Evolutionary conservation across 2,797 vertebrate species (phyloP).

Genomic region (Artibeus lituratus): DNA sequence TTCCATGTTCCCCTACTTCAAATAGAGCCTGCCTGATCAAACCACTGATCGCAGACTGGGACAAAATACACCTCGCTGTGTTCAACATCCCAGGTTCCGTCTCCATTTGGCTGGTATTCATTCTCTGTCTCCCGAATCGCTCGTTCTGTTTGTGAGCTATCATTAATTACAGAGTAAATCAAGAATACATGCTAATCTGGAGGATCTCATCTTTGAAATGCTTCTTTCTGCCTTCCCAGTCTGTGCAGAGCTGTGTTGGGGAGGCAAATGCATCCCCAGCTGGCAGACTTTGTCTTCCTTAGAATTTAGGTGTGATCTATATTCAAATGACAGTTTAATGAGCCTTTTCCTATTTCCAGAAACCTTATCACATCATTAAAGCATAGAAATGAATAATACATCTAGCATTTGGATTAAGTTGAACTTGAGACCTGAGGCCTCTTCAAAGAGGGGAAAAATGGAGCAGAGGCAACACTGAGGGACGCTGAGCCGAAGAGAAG

Average conservation of each 20-base stretch:
- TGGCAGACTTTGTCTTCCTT: conserved; percentile 78
- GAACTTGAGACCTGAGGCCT: conserved; percentile 82
- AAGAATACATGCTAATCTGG: neutral
- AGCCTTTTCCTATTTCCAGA: conserved; percentile 89
- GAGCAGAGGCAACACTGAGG: conserved; percentile 37
- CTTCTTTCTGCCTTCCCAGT: conserved; percentile 38
- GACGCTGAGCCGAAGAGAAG: neutral
- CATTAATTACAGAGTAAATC: conserved; percentile 83
- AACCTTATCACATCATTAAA: conserved; percentile 91
- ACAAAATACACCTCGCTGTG: neutral
- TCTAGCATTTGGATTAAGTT: conserved; percentile 85
- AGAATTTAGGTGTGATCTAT: conserved; percentile 87
- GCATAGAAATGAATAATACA: conserved; percentile 91
- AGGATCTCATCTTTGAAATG: conserved; percentile 49
- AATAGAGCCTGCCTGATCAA: conserved; percentile 19
- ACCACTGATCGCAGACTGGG: neutral
- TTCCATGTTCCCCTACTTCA: neutral
- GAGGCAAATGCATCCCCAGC: conserved; percentile 42
- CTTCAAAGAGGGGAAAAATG: conserved; percentile 75
- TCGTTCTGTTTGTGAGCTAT: conserved; percentile 52
- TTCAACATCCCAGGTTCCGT: neutral
- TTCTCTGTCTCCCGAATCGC: conserved; percentile 3
- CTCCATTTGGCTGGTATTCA: conserved; percentile 7
- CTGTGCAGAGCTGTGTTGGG: neutral
- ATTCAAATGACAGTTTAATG: conserved; percentile 92